Percentiles rank a stretch among this genome's conserved stretches.
Evolutionary conservation across 2,888 invertebrate genomes (phyloP).

Genomic region (Pandemis heparana): DNA sequence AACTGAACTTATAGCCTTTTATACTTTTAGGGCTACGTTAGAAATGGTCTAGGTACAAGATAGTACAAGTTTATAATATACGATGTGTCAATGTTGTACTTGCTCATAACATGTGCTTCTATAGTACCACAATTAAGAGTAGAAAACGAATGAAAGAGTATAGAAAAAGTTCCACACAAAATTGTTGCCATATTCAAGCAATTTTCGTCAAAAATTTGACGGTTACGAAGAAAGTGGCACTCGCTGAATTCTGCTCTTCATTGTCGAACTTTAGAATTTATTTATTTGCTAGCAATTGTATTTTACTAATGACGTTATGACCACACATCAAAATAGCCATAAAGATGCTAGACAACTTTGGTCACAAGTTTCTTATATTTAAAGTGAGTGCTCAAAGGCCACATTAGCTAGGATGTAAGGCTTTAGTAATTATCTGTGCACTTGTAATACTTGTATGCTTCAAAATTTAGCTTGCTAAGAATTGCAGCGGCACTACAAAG

Average conservation of each 20-base stretch:
- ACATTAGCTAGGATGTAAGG: slow-evolving; percentile 24
- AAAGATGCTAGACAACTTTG: slow-evolving; percentile 28
- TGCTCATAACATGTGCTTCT: slow-evolving; percentile 36
- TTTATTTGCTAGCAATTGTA: slow-evolving; percentile 28
- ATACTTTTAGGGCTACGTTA: slow-evolving; percentile 25
- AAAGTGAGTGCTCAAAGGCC: slow-evolving; percentile 38
- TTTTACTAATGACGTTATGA: slow-evolving; percentile 18
- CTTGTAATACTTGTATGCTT: slow-evolving; percentile 30
- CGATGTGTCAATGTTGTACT: slow-evolving; percentile 33
- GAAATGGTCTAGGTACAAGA: slow-evolving; percentile 27
- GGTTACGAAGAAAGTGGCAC: too few species aligned
- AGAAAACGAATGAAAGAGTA: too few species aligned
- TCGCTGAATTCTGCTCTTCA: too few species aligned
- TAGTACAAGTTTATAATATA: slow-evolving; percentile 39
- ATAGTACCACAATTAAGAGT: too few species aligned
- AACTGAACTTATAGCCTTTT: slow-evolving; percentile 30
- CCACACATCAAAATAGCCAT: slow-evolving; percentile 28
- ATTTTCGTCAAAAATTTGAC: too few species aligned
- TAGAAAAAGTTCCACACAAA: too few species aligned
- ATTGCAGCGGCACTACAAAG: slow-evolving; percentile 25
- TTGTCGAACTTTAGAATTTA: neutral
- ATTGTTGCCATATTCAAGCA: too few species aligned
- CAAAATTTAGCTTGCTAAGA: slow-evolving; percentile 4
- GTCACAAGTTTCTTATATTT: slow-evolving; percentile 26
- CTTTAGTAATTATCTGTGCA: slow-evolving; percentile 29